A percentile compares a stretch with the other conserved stretches of the same genome.
Conservation (phyloP, 2,113 vertebrate species). For the Phrynosoma platyrhinos region DNA sequence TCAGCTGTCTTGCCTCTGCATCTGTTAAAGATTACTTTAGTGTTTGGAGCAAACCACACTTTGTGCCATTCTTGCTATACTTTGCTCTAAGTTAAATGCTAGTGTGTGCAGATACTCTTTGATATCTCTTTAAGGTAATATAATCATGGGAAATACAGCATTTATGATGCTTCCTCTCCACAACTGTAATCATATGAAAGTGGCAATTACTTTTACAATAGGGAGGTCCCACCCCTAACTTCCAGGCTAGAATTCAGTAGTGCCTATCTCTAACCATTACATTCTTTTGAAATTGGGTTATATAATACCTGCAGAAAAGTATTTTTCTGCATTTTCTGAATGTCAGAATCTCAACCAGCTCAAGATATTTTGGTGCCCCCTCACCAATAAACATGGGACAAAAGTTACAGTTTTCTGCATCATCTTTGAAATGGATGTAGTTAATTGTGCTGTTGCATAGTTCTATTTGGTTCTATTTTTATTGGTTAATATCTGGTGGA, state of each 20-base stretch:
- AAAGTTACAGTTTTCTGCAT: neutral
- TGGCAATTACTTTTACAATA: too few species aligned
- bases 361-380: neutral
- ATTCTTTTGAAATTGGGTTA: too few species aligned
- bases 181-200: neutral
- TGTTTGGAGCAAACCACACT: too few species aligned
- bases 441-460: neutral
- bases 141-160: neutral
- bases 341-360: neutral
- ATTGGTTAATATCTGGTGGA: neutral
- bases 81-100: neutral
- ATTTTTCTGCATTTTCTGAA: too few species aligned
- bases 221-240: too few species aligned
- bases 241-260: too few species aligned
- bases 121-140: neutral
- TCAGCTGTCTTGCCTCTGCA: neutral
- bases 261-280: too few species aligned
- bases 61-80: neutral
- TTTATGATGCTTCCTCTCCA: neutral
- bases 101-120: neutral
- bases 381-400: neutral
- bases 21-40: neutral
- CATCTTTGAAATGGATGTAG: neutral
- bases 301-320: too few species aligned
- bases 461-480: neutral